Base-by-base conservation (phyloP, 2,797 vertebrate species). In the Cirrhinus mrigala region DNA sequence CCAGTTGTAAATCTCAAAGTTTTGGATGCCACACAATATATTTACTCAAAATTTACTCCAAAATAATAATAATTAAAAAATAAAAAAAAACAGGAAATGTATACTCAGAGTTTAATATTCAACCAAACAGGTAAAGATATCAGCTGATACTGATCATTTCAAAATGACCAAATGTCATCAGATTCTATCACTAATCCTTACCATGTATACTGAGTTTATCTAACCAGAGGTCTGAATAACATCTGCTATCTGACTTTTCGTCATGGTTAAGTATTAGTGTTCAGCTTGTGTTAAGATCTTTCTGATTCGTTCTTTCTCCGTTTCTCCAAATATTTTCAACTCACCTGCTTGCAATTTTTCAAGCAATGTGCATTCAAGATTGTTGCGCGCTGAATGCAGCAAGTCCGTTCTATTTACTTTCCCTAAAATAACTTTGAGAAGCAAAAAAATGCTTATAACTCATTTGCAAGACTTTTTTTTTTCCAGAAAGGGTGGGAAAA, bases 391-490 rank as follows among this genome's bases (percentile, higher is more conserved):
- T 80, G 29, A 84, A 87, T 69, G 48, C n/a, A 56, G 66, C 12
- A 33, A 0, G 22, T 64, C 70, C 83, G 60, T 56, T 76, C 70
- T 48, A 74, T 89, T 85, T 80, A 74, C 46, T 80, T 83, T 78
- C 56, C 46, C 40, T 27, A 62, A 83, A 89, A 79, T 68, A 83
- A 87, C 58, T 86, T 81, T 8, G 68, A 58, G n/a, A 37, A 20
- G 69, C 46, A 62, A 81, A 69, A 87, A 84, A 84, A 50, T 66
- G 74, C 46, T 82, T 74, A 73, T 33, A 84, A 92, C 93, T 93
- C 90, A 94, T 94, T 94, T 94, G 91, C 91, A 91, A 89, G 86
- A 89, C 44, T 83, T 88, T 86, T 85, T 92, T 90, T 40, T 88
- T 90, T 86, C 24, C 24, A 62, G 46, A 24, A 78, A 40, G 76